phyloP scores from a whole-genome alignment of 1,140 invertebrate species.

The Pseudachorutes palmiensis region DNA sequence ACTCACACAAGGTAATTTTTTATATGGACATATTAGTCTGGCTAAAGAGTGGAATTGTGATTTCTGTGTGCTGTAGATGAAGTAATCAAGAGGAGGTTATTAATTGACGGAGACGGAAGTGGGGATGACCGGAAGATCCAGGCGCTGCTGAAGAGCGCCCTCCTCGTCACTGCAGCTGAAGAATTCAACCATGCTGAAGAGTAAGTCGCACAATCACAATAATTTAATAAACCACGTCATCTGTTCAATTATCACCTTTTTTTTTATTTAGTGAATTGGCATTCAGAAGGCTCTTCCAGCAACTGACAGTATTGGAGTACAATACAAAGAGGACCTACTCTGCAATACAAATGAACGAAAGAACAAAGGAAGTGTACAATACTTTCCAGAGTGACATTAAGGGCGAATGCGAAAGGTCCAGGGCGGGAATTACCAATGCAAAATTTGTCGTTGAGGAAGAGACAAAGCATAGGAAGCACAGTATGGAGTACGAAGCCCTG shows the following conservation, averaged over 20 bases:
- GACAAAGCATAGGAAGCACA: constrained; percentile 73
- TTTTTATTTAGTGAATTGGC: constrained; percentile 41
- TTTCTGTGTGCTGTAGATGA: too few relatives aligned
- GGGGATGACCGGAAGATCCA: constrained; percentile 86
- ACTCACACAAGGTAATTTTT: too few relatives aligned
- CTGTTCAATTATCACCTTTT: not conserved
- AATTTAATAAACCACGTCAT: not conserved
- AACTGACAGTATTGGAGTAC: constrained; percentile 79
- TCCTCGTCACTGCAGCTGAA: constrained; percentile 74
- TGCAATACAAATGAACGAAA: constrained; percentile 68
- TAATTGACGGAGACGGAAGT: constrained; percentile 92
- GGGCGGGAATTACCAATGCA: constrained; percentile 62
- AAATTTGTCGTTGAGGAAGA: constrained; percentile 68
- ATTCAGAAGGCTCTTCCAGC: constrained; percentile 69
- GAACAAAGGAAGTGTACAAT: constrained; percentile 77
- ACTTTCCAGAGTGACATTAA: constrained; percentile 66
- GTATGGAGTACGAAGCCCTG: constrained; percentile 84
- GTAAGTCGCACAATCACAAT: constrained; percentile 48
- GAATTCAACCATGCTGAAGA: constrained; percentile 57
- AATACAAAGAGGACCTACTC: constrained; percentile 73
- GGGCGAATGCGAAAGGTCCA: constrained; percentile 62
- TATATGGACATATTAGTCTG: too few relatives aligned
- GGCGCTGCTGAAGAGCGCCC: constrained; percentile 72
- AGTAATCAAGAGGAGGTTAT: constrained; percentile 74
- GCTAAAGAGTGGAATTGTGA: too few relatives aligned